Base-by-base conservation (phyloP, 1,140 invertebrate species). In the Cydia fagiglandana region DNA sequence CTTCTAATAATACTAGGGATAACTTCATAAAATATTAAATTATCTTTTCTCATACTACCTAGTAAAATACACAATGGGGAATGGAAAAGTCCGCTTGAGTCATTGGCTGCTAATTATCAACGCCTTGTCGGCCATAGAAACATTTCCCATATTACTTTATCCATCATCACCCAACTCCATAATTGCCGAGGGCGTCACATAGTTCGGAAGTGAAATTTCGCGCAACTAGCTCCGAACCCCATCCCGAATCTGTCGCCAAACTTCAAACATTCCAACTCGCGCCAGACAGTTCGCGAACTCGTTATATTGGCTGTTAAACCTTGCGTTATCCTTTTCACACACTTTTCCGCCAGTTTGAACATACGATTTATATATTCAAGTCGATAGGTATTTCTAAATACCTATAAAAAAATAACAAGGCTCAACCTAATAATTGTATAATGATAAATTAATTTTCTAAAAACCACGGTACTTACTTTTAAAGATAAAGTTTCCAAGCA, bases 191-290 rank as follows among this genome's bases (percentile, higher is more conserved):
- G 74, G 73, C 75, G 75, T 73, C 77, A 78, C 79, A 85, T 83
- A 86, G 81, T 85, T 86, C 73, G 47, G 68, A 78, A 78, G 78
- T 61, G 78, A 81, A 80, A 81, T 80, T 81, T 81, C 80, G 75
- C 41, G 75, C 77, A 78, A 76, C 79, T 74, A 76, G 41, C 47
- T 53, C 45, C 73, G 75, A 30, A 81, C 77, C 79, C 81, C 80
- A 80, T 80, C 79, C 80, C 76, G 64, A 82, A 81, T 86, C 81
- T 81, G 80, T 82, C 80, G 78, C 77, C 78, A 82, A 88, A 88
- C 85, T 88, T 86, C 73, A 75, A 81, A 83, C 81, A 85, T 83
- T 84, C 79, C 75, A 75, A 81, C 75, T 82, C 64, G 45, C 56
- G 64, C 76, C 77, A 81, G 80, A 81, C 77, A 81, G 80, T 81